Evolutionary conservation across 1,140 invertebrate genomes (phyloP).

Genomic region (Lucilia sericata): DNA sequence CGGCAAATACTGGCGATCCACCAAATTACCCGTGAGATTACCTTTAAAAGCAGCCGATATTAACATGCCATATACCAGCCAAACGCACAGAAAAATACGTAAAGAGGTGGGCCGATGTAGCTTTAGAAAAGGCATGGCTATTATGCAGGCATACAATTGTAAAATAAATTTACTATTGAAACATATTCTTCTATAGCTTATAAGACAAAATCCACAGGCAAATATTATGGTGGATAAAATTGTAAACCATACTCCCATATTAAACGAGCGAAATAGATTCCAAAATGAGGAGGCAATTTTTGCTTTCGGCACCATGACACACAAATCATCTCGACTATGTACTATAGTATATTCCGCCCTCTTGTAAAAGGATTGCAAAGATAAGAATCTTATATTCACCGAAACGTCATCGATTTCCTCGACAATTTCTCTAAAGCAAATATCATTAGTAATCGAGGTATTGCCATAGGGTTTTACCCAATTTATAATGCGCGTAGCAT

Average conservation of each 20-base stretch:
- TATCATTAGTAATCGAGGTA: slow-evolving; percentile 51
- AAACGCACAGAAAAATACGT: slow-evolving; percentile 57
- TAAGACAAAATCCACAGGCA: slow-evolving; percentile 51
- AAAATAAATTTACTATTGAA: slow-evolving; percentile 44
- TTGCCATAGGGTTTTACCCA: slow-evolving; percentile 51
- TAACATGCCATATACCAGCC: slow-evolving; percentile 61
- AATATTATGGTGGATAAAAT: slow-evolving; percentile 52
- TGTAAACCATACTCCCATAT: slow-evolving; percentile 53
- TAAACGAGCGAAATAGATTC: slow-evolving; percentile 64
- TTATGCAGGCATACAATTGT: slow-evolving; percentile 53
- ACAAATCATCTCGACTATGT: slow-evolving; percentile 61
- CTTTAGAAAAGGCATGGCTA: slow-evolving; percentile 53
- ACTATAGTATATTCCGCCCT: slow-evolving; percentile 56
- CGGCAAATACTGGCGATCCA: slow-evolving; percentile 55
- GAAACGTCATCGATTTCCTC: slow-evolving; percentile 59
- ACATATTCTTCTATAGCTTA: slow-evolving; percentile 13
- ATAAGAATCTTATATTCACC: slow-evolving; percentile 60
- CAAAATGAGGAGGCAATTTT: slow-evolving; percentile 56
- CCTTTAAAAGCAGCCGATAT: slow-evolving; percentile 59
- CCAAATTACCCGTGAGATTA: slow-evolving; percentile 63
- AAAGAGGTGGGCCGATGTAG: slow-evolving; percentile 48
- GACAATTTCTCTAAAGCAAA: slow-evolving; percentile 57
- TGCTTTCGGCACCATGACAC: slow-evolving; percentile 62
- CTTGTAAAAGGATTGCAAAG: slow-evolving; percentile 52
- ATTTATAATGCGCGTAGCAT: slow-evolving; percentile 59